Percentiles rank a stretch among this genome's conserved stretches.
Evolutionary conservation across 2,797 vertebrate species (phyloP).

Genomic region (Amazona ochrocephala): DNA sequence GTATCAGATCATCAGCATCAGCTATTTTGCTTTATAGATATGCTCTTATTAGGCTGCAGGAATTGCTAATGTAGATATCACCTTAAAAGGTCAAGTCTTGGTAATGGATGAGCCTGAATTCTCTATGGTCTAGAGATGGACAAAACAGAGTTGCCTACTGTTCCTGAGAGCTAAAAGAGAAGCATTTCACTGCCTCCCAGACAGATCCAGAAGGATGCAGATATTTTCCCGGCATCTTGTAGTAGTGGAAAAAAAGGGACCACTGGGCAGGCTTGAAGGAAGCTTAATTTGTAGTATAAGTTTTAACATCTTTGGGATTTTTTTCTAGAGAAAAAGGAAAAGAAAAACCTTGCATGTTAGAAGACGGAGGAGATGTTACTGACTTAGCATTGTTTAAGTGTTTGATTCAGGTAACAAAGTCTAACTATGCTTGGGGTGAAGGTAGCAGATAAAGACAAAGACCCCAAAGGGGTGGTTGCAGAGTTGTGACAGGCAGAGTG

Average conservation of each 20-base stretch:
- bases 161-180: background rate
- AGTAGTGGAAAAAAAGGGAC: background rate
- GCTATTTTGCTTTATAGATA: background rate
- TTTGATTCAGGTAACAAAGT: background rate
- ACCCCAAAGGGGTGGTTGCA: background rate
- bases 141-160: background rate
- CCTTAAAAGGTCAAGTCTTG: background rate
- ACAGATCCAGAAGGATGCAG: background rate
- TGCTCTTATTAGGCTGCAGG: background rate
- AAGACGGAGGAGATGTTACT: background rate
- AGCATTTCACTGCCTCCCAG: background rate
- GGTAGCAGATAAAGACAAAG: background rate
- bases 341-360: background rate
- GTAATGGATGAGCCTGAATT: background rate
- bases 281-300: background rate
- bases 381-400: background rate
- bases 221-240: background rate
- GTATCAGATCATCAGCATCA: background rate
- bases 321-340: background rate
- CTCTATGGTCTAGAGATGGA: background rate
- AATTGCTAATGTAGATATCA: background rate
- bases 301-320: background rate
- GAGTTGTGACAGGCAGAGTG: background rate
- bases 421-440: background rate
- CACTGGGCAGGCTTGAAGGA: background rate